A percentile compares a stretch with the other conserved stretches of the same genome.
These are phyloP conservation scores for Petrolisthes manimaculis DNA, from an alignment of 2,888 invertebrate species.

Conservation along the genomic window DNA sequence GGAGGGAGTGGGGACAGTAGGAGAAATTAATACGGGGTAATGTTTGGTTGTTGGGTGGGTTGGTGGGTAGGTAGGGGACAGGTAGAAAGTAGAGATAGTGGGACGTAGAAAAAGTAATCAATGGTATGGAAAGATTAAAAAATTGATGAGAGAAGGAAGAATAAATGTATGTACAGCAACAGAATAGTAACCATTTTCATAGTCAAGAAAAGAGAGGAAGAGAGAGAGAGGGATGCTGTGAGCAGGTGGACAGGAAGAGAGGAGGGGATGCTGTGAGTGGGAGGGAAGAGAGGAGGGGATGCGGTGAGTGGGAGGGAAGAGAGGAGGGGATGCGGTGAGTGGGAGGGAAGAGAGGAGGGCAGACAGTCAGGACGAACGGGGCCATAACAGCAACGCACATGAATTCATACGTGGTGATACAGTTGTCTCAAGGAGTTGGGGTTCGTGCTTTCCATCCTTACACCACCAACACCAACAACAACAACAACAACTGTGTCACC, in stretches of 20 bases:
- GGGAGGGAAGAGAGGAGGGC: background rate
- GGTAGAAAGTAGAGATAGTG: no score
- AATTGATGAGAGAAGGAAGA: background rate
- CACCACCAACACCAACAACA: no score
- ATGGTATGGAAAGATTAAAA: background rate
- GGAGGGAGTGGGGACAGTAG: background rate
- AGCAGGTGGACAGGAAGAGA: background rate
- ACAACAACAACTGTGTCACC: no score
- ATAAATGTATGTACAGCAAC: background rate
- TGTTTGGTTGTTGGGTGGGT: no score
- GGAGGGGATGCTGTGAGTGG: background rate
- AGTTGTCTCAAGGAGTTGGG: no score
- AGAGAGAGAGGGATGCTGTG: background rate
- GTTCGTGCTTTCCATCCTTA: no score
- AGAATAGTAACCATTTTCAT: background rate
- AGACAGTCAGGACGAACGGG: background rate
- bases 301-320: background rate
- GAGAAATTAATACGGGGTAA: background rate
- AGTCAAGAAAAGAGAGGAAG: background rate
- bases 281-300: background rate
- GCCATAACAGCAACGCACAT: no score
- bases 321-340: background rate
- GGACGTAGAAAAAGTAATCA: no score
- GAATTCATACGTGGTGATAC: no score
- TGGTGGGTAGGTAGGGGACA: no score